These are phyloP conservation scores for Leptopilina drosophilae DNA, from an alignment of 2,888 invertebrate species.

Conservation along the genomic window DNA sequence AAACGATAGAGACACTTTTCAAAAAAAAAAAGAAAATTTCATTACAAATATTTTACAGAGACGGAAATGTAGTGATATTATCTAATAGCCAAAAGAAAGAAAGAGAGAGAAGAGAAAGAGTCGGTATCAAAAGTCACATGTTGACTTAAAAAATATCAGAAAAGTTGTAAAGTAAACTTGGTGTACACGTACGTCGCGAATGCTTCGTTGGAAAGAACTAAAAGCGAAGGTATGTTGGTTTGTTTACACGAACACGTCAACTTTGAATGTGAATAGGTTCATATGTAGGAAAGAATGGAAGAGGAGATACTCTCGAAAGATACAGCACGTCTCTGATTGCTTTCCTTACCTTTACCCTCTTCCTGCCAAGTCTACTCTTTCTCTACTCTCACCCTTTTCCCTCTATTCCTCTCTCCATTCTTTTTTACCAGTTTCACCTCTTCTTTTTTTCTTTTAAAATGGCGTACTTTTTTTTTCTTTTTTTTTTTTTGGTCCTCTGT, in stretches of 20 bases:
- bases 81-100: neutral
- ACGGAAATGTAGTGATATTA: slow-evolving; percentile 2
- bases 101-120: neutral
- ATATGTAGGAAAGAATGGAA: slow-evolving; percentile 42
- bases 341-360: slow-evolving; percentile 62
- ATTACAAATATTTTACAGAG: neutral
- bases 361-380: slow-evolving; percentile 43
- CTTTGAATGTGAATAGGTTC: slow-evolving; percentile 8
- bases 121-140: slow-evolving; percentile 41
- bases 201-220: neutral
- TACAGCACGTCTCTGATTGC: slow-evolving; percentile 73
- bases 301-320: slow-evolving; percentile 66
- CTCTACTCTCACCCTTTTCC: slow-evolving; percentile 39
- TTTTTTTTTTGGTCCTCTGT: slow-evolving; percentile 40
- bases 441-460: slow-evolving; percentile 46
- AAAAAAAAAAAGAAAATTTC: neutral
- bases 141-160: slow-evolving; percentile 64
- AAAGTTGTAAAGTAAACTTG: slow-evolving; percentile 51
- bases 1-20: neutral
- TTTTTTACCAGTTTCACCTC: slow-evolving; percentile 45
- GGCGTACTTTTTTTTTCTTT: slow-evolving; percentile 48
- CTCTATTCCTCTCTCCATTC: slow-evolving; percentile 41
- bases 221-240: slow-evolving; percentile 22
- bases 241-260: slow-evolving; percentile 18
- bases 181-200: neutral